phyloP scores from a whole-genome alignment of 2,888 invertebrate species.

The Desoria tigrina region DNA sequence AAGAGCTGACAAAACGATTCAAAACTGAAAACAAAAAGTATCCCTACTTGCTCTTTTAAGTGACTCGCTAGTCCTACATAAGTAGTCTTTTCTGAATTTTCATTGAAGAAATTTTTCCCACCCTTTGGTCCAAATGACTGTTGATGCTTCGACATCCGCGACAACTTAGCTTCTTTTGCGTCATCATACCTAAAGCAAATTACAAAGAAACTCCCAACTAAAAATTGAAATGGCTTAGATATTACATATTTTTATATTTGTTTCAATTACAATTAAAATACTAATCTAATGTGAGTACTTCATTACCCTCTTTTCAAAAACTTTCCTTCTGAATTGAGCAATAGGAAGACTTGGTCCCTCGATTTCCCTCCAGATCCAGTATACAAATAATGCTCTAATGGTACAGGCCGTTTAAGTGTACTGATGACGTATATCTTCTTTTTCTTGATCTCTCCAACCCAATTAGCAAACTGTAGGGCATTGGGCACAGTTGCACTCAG shows the following conservation, averaged over 20 bases:
- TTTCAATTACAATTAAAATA: too few species aligned
- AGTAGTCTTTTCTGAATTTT: constrained; percentile 75
- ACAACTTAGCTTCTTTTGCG: constrained; percentile 47
- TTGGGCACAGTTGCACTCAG: constrained; percentile 98
- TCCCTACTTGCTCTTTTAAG: constrained; percentile 66
- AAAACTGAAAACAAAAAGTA: too few species aligned
- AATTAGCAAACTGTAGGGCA: constrained; percentile 90
- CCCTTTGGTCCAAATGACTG: constrained; percentile 48
- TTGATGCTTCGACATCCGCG: constrained; percentile 44
- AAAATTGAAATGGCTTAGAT: too few species aligned
- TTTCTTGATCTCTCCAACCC: constrained; percentile 84
- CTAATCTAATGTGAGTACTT: constrained; percentile 50
- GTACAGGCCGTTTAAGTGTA: constrained; percentile 90
- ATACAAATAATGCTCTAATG: constrained; percentile 90
- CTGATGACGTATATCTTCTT: constrained; percentile 88
- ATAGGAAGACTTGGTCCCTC: constrained; percentile 71
- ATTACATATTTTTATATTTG: too few species aligned
- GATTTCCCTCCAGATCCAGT: constrained; percentile 71
- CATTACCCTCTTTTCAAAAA: constrained; percentile 72
- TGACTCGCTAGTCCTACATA: constrained; percentile 82
- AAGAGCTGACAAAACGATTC: neutral
- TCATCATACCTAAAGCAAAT: too few species aligned
- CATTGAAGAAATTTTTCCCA: constrained; percentile 38
- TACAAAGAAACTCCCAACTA: too few species aligned
- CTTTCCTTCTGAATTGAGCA: constrained; percentile 75